These are phyloP conservation scores for Hystrix cristata DNA, from an alignment of 2,113 vertebrate genomes.

Conservation along the genomic window DNA sequence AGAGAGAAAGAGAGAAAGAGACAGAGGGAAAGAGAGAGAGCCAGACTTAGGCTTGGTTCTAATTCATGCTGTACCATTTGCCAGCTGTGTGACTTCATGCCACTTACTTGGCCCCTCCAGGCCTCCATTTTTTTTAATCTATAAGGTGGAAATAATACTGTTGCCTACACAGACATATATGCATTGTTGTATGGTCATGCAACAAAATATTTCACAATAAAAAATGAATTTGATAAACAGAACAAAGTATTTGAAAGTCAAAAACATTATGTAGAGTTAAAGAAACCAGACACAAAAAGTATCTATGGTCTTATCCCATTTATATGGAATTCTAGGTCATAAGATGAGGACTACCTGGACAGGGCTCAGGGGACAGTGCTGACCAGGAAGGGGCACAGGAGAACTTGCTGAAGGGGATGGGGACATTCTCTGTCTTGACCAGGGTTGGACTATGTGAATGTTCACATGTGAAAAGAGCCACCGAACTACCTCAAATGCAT, in stretches of 20 bases:
- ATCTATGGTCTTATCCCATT: neutral
- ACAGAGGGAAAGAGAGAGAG: neutral
- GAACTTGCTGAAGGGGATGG: neutral
- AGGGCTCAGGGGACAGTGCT: fast-evolving
- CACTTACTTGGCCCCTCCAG: neutral
- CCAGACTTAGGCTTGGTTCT: neutral
- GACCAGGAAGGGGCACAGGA: neutral
- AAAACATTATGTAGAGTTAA: neutral
- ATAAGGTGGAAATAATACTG: neutral
- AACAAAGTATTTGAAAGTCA: neutral
- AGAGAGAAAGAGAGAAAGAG: neutral
- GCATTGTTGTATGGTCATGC: neutral
- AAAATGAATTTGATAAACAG: neutral
- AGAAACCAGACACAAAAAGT: neutral
- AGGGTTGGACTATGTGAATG: no score
- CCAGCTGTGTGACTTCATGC: neutral
- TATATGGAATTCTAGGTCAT: neutral
- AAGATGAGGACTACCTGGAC: neutral
- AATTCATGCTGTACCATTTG: neutral
- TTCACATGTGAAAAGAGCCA: neutral
- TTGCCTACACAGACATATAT: neutral
- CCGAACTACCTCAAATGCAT: neutral
- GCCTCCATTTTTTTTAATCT: neutral
- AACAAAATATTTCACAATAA: neutral
- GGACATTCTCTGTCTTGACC: neutral